Evolutionary conservation across 2,888 invertebrate genomes (phyloP), one percentile per base, ranked within the genome.

Genomic region (Notodonta ziczac): DNA sequence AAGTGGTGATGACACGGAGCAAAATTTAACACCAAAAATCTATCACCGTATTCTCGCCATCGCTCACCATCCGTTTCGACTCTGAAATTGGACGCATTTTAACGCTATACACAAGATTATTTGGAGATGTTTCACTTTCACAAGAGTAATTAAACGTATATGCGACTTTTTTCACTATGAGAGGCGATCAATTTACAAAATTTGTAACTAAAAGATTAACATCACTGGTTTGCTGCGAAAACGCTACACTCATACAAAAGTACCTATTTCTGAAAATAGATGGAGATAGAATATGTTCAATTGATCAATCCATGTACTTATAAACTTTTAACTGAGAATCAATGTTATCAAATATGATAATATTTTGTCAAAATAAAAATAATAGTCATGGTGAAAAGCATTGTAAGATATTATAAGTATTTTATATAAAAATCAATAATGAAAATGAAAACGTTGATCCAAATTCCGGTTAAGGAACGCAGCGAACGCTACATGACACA

Each of bases 261-360:
- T 95, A 95, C 95, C 95, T 95, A 94, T 91, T 94, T 95, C 95
- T 95, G 95, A 95, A 95, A 95, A 95, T 95, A 95, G 95, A 95
- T 94, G 95, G 95, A 94, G 95, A 94, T 94, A 94, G 94, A 94
- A 94, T 89, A 91, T 91, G 91, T 92, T 91, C 91, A 90, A 89
- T 82, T 83, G 76, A 74, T 78, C 90, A 91, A 72, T 67, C 76
- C 67, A 73, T 60, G 59, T 70, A 83, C 91, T 87, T 83, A 84
- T 86, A 70, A 48, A 50, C 42, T 4, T 42, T 54, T 54, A 57
- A 16, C 10, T 48, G 10, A 40, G 70, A 62, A 56, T 12, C 16
- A 6, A 4, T 5, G 0, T 8, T 46, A 24, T 10, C 0, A 40
- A 59, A 48, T 52, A 32, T 2, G 14, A 39, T 12, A 10, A 12